Evolutionary conservation across 2,113 vertebrate genomes (phyloP), one percentile per base, ranked within the genome.

Genomic region (Python bivittatus): DNA sequence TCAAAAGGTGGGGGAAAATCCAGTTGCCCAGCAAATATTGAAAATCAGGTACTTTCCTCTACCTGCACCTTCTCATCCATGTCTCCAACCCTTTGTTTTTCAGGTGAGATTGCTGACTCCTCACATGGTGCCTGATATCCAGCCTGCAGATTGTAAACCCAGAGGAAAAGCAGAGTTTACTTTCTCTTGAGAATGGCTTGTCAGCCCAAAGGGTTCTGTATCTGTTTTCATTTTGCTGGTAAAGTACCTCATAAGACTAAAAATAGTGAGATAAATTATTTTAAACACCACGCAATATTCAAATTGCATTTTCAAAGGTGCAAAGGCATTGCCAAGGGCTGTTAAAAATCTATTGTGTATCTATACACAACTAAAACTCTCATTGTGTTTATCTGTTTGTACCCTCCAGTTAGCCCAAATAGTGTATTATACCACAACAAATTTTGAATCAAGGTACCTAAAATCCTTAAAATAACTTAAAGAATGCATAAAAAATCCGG

Each of bases 261-360:
- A 44, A 64, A 92, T 92, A 53, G 91, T 94, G 13, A 88, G 22
- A 91, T 94, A 93, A 95, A 93, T 92, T 93, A 87, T 92, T 92
- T 91, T 92, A 3, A 10, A 2, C 5, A 6, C 0, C 25, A 25
- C 83, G 25, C 0, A 0, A 54, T 85, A 25, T 2, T 0, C 29
- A 94, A 53, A 83, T 83, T 0, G 0, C n/a, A 0, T 1, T 57
- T 0, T 0, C 60, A 52, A 68, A 1, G 57, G 86, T 0, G 0
- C 0, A 0, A n/a, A 10, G 3, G 83, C 48, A 6, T 91, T 3
- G n/a, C 33, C 15, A 0, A 3, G 6, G 20, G 8, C 15, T 87
- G n/a, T 17, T 12, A 23, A 44, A 0, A 27, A 60, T 54, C 4
- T 9, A 10, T 0, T 0, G 0, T 1, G 1, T n/a, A 53, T 53